A percentile compares a stretch with the other conserved stretches of the same genome.
Evolutionary conservation across 2,113 vertebrate species (phyloP).

Genomic region (Phoenicopterus ruber): DNA sequence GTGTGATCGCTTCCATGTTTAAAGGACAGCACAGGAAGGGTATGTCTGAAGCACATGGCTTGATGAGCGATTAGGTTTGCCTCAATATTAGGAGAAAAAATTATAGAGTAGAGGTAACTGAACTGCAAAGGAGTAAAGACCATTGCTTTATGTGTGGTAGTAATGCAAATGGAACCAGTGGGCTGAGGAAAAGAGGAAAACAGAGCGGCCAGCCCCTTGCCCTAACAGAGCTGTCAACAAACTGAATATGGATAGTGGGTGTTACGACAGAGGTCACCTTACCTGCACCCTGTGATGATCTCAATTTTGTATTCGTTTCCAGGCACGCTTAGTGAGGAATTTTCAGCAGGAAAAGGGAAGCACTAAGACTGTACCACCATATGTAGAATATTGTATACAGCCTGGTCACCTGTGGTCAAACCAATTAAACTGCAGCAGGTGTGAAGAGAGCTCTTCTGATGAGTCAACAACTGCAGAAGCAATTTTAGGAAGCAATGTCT

Average conservation of each 20-base stretch:
- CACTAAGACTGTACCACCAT: not conserved
- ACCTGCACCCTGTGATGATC: not conserved
- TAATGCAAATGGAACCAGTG: not conserved
- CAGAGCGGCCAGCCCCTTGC: not conserved
- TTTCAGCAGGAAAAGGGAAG: not conserved
- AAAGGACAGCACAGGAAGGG: not conserved
- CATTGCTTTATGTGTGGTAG: not conserved
- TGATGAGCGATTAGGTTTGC: not conserved
- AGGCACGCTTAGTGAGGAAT: not conserved
- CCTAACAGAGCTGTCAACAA: not conserved
- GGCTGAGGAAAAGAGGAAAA: not conserved
- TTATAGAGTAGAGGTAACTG: not conserved
- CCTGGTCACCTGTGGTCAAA: not conserved
- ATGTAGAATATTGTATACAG: not conserved
- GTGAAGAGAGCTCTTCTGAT: not conserved
- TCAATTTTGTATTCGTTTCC: not conserved
- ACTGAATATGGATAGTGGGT: not conserved
- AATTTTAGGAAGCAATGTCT: not conserved
- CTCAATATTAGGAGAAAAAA: not conserved
- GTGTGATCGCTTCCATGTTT: not conserved
- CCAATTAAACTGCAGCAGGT: not conserved
- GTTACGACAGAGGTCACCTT: not conserved
- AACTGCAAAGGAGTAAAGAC: not conserved
- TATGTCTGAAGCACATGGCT: not conserved
- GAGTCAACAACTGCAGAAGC: not conserved